These are phyloP conservation scores for Agrochola lychnidis DNA, from an alignment of 2,888 invertebrate species.

Conservation along the genomic window DNA sequence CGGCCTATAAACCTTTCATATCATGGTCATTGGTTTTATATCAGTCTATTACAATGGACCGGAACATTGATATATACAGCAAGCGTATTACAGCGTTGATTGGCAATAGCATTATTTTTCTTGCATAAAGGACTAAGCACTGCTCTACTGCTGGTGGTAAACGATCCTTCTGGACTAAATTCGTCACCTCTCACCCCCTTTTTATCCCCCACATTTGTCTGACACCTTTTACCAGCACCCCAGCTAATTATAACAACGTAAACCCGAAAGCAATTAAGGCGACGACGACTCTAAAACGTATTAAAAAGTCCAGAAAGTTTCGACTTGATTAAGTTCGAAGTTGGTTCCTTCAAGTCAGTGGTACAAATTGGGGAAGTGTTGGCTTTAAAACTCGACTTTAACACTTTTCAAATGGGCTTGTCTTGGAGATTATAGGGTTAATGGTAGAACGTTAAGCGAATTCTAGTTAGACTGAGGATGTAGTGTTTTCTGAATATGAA, in stretches of 20 bases:
- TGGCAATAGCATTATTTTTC: not conserved
- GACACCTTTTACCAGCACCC: not conserved
- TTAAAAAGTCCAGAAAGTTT: slow-evolving; percentile 43
- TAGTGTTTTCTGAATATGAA: too few species aligned
- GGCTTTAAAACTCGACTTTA: slow-evolving; percentile 13
- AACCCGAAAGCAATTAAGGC: slow-evolving; percentile 36
- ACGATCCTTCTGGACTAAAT: not conserved
- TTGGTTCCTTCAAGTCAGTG: slow-evolving; percentile 6
- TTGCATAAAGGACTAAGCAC: not conserved
- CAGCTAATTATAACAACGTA: slow-evolving; percentile 29
- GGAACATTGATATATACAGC: not conserved
- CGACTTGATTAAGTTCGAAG: slow-evolving; percentile 33
- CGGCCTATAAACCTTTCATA: not conserved
- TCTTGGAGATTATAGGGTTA: slow-evolving; percentile 1
- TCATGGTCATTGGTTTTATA: not conserved
- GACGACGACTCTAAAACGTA: slow-evolving; percentile 9
- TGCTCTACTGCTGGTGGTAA: not conserved
- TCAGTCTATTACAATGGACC: not conserved
- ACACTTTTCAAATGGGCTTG: slow-evolving; percentile 21
- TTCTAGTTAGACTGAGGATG: not conserved
- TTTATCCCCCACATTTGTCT: not conserved
- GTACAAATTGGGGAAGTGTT: slow-evolving; percentile 38
- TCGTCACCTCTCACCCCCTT: not conserved
- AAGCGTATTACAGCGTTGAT: not conserved
- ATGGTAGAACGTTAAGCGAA: not conserved